Conservation (phyloP, 2,113 vertebrate species). For the Arvicanthis niloticus region DNA sequence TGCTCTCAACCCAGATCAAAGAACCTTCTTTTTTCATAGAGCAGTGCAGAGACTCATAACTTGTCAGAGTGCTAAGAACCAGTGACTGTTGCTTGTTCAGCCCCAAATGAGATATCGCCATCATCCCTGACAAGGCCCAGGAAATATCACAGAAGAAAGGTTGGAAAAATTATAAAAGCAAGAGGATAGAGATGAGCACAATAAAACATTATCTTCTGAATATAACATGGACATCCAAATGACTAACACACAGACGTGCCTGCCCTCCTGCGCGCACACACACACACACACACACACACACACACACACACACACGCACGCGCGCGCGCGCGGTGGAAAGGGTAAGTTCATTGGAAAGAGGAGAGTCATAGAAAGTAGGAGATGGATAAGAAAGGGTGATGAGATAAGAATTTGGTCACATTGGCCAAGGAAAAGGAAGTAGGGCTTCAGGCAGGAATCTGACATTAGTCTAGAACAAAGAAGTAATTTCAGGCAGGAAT, state of each 20-base stretch:
- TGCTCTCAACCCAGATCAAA: not conserved
- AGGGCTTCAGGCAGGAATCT: too few relatives aligned
- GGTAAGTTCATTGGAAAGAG: not conserved
- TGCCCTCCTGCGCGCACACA: not conserved
- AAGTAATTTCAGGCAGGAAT: too few relatives aligned
- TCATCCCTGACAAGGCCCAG: not conserved
- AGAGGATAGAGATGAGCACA: not conserved
- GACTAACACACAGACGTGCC: not conserved
- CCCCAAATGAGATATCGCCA: not conserved
- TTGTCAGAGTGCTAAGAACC: not conserved
- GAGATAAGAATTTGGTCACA: not conserved
- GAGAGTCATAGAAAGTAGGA: not conserved
- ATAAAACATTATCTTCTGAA: not conserved
- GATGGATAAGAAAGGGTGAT: not conserved
- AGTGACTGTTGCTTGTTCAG: not conserved
- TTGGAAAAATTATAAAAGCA: not conserved
- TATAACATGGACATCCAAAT: not conserved
- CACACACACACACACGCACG: not conserved
- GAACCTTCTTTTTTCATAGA: not conserved
- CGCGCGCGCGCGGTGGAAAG: not conserved
- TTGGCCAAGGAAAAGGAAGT: too few relatives aligned
- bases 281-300: not conserved
- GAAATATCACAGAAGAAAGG: not conserved
- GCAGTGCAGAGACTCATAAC: not conserved
- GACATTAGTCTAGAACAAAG: too few relatives aligned